Base-by-base conservation (phyloP, 2,797 vertebrate genomes). In the Periophthalmus magnuspinnatus region DNA sequence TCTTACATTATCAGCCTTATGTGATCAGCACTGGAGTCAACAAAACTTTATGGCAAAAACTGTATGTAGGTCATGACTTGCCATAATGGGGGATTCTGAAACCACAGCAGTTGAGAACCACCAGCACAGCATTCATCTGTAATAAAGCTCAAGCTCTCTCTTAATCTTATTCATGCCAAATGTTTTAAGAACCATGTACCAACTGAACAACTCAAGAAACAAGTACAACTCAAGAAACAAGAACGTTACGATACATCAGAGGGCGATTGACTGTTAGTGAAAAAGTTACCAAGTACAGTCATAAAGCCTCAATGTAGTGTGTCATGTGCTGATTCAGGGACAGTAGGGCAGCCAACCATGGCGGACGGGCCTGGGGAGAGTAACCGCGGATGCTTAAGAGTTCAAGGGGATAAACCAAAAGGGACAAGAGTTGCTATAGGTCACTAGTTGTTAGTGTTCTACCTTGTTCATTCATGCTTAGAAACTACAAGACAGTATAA, bases 101-200 rank as follows among this genome's bases (percentile, higher is more conserved):
- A 55, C 52, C 52, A 55, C 52, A 54, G 52, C n/a, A 54, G n/a
- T 54, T 54, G 21, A 54, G 52, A 22, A 54, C 52, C n/a, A 54
- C 52, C 52, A 55, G 52, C 21, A 10, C 54, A 75, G 71, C 62
- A 0, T 75, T 78, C 88, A 90, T 90, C 89, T 91, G 89, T 81
- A 80, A 83, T 81, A 87, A 71, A 5, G 66, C 80, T 91, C 84
- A 74, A 70, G 10, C 56, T 70, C 71, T 32, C 70, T 55, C 57
- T 28, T 28, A 28, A 28, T 68, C 45, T 67, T 79, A 67, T 47
- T 61, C 19, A 67, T 75, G 73, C 52, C 77, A 45, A 67, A 4
- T 5, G 50, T 36, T 67, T 77, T 33, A 14, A 19, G 7, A 68
- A 74, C 70, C 32, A 66, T 55, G 41, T 36, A 38, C 61, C 76